phyloP scores from a whole-genome alignment of 2,888 invertebrate genomes.

The Cataglyphis altisquamis region DNA sequence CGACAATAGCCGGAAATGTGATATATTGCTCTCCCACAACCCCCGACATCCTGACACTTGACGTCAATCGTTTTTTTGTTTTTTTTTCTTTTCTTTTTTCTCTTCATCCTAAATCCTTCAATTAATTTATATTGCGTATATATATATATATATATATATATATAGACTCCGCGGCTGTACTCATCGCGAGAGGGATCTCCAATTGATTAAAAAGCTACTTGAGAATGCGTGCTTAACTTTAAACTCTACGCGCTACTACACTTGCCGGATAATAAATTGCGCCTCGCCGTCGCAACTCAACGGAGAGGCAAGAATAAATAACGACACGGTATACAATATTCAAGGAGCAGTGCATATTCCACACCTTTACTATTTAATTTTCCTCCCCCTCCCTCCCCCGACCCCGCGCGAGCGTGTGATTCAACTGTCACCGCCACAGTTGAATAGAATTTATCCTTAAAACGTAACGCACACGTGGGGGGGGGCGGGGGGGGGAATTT shows the following conservation, averaged over 20 bases:
- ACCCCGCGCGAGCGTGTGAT: constrained; percentile 16
- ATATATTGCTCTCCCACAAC: background rate
- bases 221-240: background rate
- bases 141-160: too few relatives aligned
- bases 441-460: constrained; percentile 51
- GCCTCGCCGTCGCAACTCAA: background rate
- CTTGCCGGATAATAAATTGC: constrained; percentile 15
- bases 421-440: constrained; percentile 39
- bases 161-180: background rate
- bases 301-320: constrained; percentile 24
- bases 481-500: constrained; percentile 13
- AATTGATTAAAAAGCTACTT: constrained; percentile 6
- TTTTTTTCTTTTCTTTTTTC: too few relatives aligned
- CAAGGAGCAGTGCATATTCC: constrained; percentile 16
- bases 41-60: background rate
- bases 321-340: constrained; percentile 41
- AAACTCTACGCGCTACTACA: background rate
- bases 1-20: constrained; percentile 9
- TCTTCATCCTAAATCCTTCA: background rate
- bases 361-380: background rate
- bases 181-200: background rate
- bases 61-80: background rate
- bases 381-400: too few relatives aligned
- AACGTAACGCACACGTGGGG: constrained; percentile 12
- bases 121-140: constrained; percentile 9